Evolutionary conservation across 2,888 invertebrate genomes (phyloP), one percentile per base, ranked within the genome.

Genomic region (Lasioglossum marginatum): DNA sequence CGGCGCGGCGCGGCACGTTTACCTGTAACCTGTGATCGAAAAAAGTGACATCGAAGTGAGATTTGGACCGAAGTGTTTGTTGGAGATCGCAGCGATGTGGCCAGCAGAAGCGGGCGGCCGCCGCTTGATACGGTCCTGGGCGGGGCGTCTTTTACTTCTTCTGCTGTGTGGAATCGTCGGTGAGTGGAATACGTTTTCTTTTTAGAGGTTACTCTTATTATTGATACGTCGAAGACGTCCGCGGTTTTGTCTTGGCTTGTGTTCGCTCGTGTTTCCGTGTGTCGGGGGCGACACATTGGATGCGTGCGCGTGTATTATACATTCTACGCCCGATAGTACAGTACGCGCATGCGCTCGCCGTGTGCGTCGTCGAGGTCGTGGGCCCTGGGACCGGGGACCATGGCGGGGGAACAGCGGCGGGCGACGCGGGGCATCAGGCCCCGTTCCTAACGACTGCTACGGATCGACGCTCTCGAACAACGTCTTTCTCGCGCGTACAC

Each of bases 131-230:
- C 80, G 88, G 89, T 37, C 83, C 89, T 89, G 92, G 93, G 89
- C 91, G 89, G 91, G 92, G 91, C 77, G 75, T 82, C 83, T 89
- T 78, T 81, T 91, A 75, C 88, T 91, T 85, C 84, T 93, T 31
- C 87, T 94, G 76, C 85, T 93, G 81, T 87, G 86, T 75, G 93
- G 92, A 92, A 91, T 92, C 92, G 81, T 93, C 74, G 94, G 94
- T 94, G 92, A 94, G 94, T 93, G 66, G 83, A 88, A 75, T 74
- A 68, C 90, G 86, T 84, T 12, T 79, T 87, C 75, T 86, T 80
- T 78, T 66, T 31, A 45, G 80, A 83, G 71, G 74, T 81, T 83
- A 83, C 74, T 75, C 63, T 63, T 63, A 63, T 31, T 19, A 63
- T 23, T 8, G 23, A 3, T 8, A 31, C 31, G 4, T 60, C 77